Base-by-base conservation (phyloP, 2,888 invertebrate genomes). In the Dryadula phaetusa region DNA sequence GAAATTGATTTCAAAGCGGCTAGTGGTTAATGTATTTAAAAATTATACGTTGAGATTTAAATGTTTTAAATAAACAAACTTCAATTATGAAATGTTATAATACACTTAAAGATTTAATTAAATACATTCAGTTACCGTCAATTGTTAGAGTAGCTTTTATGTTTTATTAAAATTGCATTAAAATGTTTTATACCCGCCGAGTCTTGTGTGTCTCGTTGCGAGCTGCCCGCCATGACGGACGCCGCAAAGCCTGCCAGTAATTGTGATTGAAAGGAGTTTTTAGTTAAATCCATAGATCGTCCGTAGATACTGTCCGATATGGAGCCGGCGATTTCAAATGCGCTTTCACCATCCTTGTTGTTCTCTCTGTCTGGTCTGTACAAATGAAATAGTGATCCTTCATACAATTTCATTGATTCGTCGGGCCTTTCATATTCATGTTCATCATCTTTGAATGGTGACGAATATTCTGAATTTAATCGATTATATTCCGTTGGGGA, bases 241-340 rank as follows among this genome's bases (percentile, higher is more conserved):
- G 91, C 87, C 5, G 82, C 87, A 67, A 92, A 90, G 0, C 91
- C 90, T 37, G 90, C 93, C 60, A 93, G 72, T 49, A 93, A 70
- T 69, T 92, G 92, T 0, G 89, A 87, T 73, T 91, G 92, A 64
- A 93, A 89, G 0, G 92, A 83, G 34, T 76, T 84, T 77, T 92
- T 92, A 4, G 89, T 82, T 62, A 93, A 71, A 72, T 93, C 89
- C 88, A 92, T 87, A 18, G 91, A 88, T 56, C 92, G 78, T 0
- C 87, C 87, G 64, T 92, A 92, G 37, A 93, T 84, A 72, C 85
- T 85, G 6, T 91, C 90, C 0, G 90, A 77, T 8, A 90, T 72
- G 0, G 82, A 73, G 1, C 85, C 83, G 3, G 81, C 73, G 67
- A 87, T 80, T 18, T 82, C 86, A 73, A 85, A 89, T 12, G 81